Percentiles rank a stretch among this genome's conserved stretches.
phyloP scores from a whole-genome alignment of 2,888 invertebrate species.

The Aricia artaxerxes region DNA sequence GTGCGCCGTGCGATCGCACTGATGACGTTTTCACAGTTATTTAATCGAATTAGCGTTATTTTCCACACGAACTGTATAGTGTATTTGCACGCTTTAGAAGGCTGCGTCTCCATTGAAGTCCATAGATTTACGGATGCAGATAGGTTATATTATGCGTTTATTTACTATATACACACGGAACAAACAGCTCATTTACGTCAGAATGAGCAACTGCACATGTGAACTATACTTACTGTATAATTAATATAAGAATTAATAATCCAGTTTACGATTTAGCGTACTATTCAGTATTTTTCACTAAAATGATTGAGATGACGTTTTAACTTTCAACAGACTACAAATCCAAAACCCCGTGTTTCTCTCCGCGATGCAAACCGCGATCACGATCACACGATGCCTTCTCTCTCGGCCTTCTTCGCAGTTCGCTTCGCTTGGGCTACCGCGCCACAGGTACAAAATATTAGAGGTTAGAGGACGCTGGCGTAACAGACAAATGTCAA shows the following conservation, averaged over 20 bases:
- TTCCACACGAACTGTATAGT: constrained; percentile 59
- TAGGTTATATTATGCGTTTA: constrained; percentile 79
- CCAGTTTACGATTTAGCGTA: constrained; percentile 53
- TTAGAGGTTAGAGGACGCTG: background rate
- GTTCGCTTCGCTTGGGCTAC: constrained; percentile 59
- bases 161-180: constrained; percentile 64
- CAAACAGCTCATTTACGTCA: constrained; percentile 68
- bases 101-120: constrained; percentile 63
- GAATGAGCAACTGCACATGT: constrained; percentile 47
- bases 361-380: background rate
- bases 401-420: constrained; percentile 43
- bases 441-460: constrained; percentile 33
- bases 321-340: constrained; percentile 64
- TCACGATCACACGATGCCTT: no score
- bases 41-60: constrained; percentile 66
- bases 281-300: constrained; percentile 49
- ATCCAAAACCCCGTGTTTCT: constrained; percentile 66
- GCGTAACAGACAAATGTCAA: background rate
- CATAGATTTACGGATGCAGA: constrained; percentile 62
- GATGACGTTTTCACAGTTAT: constrained; percentile 68
- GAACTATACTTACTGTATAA: constrained; percentile 66
- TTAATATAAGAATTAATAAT: constrained; percentile 50
- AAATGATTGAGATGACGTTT: constrained; percentile 70
- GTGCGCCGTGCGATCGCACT: constrained; percentile 50
- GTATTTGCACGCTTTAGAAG: constrained; percentile 65